These are phyloP conservation scores for Erythrocercus mccallii DNA, from an alignment of 2,113 vertebrate genomes.

Conservation along the genomic window DNA sequence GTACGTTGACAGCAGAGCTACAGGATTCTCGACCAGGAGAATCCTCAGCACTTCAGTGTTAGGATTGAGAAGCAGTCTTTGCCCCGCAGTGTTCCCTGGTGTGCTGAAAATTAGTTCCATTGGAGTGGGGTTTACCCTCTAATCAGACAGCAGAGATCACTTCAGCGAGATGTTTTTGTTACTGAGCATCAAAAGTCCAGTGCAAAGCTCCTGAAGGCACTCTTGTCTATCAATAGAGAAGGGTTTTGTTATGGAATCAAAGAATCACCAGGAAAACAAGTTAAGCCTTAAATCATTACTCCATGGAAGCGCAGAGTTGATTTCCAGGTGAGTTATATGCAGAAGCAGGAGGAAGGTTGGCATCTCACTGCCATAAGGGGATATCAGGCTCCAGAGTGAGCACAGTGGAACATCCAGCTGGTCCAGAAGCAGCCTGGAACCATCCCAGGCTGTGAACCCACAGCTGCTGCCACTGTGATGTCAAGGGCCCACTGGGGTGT, in stretches of 20 bases:
- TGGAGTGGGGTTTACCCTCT: not conserved
- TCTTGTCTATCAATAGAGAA: constrained; percentile 33
- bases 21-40: not conserved
- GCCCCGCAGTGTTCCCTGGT: not conserved
- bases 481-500: fast-evolving
- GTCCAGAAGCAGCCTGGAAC: not conserved
- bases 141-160: not conserved
- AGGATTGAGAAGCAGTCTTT: not conserved
- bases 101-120: not conserved
- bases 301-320: constrained; percentile 60
- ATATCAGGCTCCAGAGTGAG: not conserved
- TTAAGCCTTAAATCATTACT: constrained; percentile 61
- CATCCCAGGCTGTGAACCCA: not conserved
- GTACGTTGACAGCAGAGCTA: not conserved
- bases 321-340: constrained; percentile 68
- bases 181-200: constrained; percentile 12
- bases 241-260: constrained; percentile 62
- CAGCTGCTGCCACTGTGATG: not conserved
- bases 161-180: not conserved
- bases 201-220: constrained; percentile 45
- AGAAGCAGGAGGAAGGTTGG: constrained; percentile 87
- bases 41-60: not conserved
- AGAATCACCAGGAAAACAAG: constrained; percentile 59
- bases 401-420: not conserved
- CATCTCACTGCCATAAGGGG: not conserved